These are phyloP conservation scores for Wasmannia auropunctata DNA, from an alignment of 1,140 invertebrate species.

Conservation along the genomic window DNA sequence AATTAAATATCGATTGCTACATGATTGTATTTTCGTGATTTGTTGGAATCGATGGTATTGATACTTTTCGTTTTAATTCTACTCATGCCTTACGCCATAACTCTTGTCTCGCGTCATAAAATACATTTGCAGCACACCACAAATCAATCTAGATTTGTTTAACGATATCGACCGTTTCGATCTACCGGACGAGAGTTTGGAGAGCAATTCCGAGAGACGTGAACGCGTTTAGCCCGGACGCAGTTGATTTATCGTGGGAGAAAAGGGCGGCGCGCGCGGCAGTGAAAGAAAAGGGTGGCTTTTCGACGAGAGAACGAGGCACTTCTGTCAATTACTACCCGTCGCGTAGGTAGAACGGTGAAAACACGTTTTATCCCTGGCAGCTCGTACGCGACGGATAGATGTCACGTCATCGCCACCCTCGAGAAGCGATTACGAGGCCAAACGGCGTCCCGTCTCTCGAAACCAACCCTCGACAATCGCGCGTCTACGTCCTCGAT, in stretches of 20 bases:
- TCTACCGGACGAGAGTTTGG: not conserved
- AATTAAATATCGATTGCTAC: not conserved
- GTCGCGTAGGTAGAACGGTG: conserved; percentile 49
- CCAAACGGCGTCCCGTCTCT: conserved; percentile 44
- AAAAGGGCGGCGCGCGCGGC: conserved; percentile 42
- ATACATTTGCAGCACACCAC: conserved; percentile 25
- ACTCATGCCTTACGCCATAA: not conserved
- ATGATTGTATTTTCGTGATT: not conserved
- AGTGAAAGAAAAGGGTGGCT: conserved; percentile 54
- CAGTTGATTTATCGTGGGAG: conserved; percentile 51
- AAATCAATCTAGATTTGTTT: conserved; percentile 56
- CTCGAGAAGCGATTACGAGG: conserved; percentile 62
- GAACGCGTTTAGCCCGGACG: conserved; percentile 24
- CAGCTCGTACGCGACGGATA: conserved; percentile 52
- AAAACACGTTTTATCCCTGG: conserved; percentile 49
- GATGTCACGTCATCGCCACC: conserved; percentile 64
- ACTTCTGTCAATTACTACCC: conserved; percentile 57
- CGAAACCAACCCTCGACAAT: conserved; percentile 36
- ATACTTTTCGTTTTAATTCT: not conserved
- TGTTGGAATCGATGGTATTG: not conserved
- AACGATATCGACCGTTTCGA: conserved; percentile 25
- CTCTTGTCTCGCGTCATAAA: conserved; percentile 30
- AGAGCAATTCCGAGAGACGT: conserved; percentile 40
- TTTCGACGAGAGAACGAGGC: conserved; percentile 55
- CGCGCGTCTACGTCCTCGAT: conserved; percentile 20